These are phyloP conservation scores for Meta bourneti DNA, from an alignment of 2,888 invertebrate genomes.

Conservation along the genomic window DNA sequence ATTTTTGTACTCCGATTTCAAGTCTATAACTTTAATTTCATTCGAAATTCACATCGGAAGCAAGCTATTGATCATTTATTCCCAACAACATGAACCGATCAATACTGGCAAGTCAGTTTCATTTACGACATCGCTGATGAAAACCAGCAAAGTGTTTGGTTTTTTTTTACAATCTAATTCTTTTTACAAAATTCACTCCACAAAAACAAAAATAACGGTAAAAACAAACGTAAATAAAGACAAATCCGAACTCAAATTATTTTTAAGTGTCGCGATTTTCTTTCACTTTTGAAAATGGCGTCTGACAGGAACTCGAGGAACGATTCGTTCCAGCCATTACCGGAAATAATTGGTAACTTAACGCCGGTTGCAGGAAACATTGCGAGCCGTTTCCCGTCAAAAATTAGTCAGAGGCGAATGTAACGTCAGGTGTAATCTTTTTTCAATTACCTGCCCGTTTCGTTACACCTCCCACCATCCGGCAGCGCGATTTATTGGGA, in stretches of 20 bases:
- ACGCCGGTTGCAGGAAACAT: constrained; percentile 47
- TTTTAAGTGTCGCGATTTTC: constrained; percentile 5
- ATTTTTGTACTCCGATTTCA: no score
- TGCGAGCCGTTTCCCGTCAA: constrained; percentile 39
- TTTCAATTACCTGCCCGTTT: constrained; percentile 49
- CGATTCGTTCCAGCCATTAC: constrained; percentile 7
- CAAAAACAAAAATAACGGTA: not conserved
- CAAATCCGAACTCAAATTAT: not conserved
- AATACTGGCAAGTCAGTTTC: no score
- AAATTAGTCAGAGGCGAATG: constrained; percentile 47
- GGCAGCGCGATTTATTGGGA: constrained; percentile 53
- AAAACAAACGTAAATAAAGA: not conserved
- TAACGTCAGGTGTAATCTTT: constrained; percentile 60
- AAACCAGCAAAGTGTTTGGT: no score
- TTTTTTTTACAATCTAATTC: no score
- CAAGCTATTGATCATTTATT: no score
- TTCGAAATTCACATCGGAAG: no score
- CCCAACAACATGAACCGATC: no score
- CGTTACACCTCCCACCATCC: not conserved
- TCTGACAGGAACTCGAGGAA: not conserved
- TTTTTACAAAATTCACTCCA: not conserved
- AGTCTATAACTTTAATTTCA: no score
- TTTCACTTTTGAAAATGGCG: not conserved
- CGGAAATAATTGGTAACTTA: constrained; percentile 46
- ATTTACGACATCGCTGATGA: no score